Conservation (phyloP, 92 coral and sea anemone genomes). For the Zoanthus solanderi region DNA sequence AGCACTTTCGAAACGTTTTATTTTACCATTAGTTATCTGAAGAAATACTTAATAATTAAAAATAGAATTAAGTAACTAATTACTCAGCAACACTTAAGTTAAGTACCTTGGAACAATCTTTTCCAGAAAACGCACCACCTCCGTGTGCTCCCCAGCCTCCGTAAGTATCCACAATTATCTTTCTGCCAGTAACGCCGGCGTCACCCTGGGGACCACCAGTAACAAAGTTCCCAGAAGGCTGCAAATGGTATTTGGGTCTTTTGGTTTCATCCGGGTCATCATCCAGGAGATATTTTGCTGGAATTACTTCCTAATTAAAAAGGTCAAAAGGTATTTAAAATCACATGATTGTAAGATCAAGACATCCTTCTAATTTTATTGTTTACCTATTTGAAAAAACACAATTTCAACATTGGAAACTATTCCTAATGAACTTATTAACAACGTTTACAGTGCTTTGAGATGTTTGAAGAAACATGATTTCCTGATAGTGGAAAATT, state of each 20-base stretch:
- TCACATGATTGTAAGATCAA: not conserved
- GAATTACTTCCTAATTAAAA: slow-evolving; percentile 55
- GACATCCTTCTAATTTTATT: too few species aligned
- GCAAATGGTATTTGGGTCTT: slow-evolving; percentile 56
- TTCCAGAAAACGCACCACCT: slow-evolving; percentile 84
- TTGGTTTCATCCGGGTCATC: slow-evolving; percentile 53
- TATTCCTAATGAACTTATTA: too few species aligned
- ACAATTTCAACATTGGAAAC: too few species aligned
- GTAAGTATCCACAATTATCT: slow-evolving; percentile 83
- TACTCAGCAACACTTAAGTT: too few species aligned
- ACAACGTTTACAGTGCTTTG: too few species aligned
- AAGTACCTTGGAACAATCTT: slow-evolving; percentile 70
- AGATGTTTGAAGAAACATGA: too few species aligned
- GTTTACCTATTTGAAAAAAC: too few species aligned
- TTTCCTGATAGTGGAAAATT: too few species aligned
- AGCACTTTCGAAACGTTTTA: too few species aligned
- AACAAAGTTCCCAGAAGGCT: slow-evolving; percentile 75
- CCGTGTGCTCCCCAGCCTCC: slow-evolving; percentile 82
- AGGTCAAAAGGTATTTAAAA: not conserved
- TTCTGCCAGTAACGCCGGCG: slow-evolving; percentile 78
- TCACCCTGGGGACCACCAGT: slow-evolving; percentile 84
- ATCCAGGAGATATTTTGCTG: slow-evolving; percentile 53
- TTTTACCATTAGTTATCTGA: too few species aligned
- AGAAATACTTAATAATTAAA: too few species aligned
- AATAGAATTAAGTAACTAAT: too few species aligned